These are phyloP conservation scores for Entomyzon cyanotis DNA, from an alignment of 2,113 vertebrate genomes.

Conservation along the genomic window DNA sequence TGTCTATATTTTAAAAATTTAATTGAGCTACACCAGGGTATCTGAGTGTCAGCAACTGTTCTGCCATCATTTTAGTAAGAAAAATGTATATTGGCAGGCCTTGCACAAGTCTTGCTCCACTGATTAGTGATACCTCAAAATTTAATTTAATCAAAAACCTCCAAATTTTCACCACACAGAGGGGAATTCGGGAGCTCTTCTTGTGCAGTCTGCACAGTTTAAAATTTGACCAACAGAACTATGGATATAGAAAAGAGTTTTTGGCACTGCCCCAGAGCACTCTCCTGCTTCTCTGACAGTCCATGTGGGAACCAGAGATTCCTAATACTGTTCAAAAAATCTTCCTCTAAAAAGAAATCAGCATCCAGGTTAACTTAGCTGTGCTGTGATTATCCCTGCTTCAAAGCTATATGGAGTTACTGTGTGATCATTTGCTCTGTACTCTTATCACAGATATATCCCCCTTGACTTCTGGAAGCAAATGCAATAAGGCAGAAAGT, in stretches of 20 bases:
- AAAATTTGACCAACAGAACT: neutral
- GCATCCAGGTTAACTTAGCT: neutral
- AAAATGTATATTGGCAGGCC: neutral
- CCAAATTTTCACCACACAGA: neutral
- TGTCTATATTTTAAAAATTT: neutral
- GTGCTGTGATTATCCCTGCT: neutral
- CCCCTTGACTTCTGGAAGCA: neutral
- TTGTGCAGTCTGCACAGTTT: fast-evolving
- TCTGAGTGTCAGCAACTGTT: neutral
- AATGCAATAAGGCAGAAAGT: neutral
- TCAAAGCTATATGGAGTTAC: neutral
- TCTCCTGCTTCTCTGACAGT: neutral
- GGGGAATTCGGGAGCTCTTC: neutral
- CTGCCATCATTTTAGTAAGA: neutral
- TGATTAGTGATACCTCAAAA: neutral
- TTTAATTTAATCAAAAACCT: neutral
- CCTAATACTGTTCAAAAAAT: neutral
- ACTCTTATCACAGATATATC: neutral
- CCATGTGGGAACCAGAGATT: neutral
- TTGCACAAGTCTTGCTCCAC: neutral
- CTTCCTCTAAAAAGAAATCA: neutral
- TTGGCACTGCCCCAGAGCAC: neutral
- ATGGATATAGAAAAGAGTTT: neutral
- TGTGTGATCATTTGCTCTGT: neutral
- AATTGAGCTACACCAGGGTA: neutral